Conservation (phyloP, 2,113 vertebrate species). For the Microcebus ravelobensis region DNA sequence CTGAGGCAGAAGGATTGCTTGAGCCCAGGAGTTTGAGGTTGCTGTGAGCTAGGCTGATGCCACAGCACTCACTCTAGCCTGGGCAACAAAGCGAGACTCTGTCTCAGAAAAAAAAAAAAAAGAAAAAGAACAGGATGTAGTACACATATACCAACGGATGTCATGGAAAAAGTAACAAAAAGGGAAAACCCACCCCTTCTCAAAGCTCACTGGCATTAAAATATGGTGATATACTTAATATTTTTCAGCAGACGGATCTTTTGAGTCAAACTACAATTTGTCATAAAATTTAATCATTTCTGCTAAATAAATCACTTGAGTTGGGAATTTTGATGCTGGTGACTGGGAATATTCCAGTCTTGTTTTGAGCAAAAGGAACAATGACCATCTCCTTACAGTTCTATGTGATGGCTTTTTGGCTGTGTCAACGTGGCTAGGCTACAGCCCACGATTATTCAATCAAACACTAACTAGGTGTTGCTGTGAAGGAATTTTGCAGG, state of each 20-base stretch:
- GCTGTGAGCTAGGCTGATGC: too few relatives aligned
- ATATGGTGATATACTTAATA: not conserved
- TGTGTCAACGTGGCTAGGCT: not conserved
- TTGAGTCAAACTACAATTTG: not conserved
- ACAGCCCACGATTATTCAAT: not conserved
- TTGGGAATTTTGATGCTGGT: not conserved
- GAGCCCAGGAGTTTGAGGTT: too few relatives aligned
- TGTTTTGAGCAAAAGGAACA: conserved; percentile 38
- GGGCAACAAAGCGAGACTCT: too few relatives aligned
- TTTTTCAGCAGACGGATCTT: not conserved
- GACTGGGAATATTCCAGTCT: not conserved
- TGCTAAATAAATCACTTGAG: not conserved
- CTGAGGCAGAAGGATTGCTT: too few relatives aligned
- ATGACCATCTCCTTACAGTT: not conserved
- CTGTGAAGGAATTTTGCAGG: not conserved
- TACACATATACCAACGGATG: not conserved
- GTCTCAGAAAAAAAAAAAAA: too few relatives aligned
- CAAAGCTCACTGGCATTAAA: not conserved
- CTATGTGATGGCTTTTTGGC: not conserved
- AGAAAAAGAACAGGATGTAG: not conserved
- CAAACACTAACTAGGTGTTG: not conserved
- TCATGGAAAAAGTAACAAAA: not conserved
- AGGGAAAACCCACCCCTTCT: not conserved
- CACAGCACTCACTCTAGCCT: too few relatives aligned
- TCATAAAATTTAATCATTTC: not conserved